A percentile compares a stretch with the other conserved stretches of the same genome.
These are phyloP conservation scores for Hexactinellida sp. DNA, from an alignment of 37 sponge, comb jelly and placozoan species.

Conservation along the genomic window DNA sequence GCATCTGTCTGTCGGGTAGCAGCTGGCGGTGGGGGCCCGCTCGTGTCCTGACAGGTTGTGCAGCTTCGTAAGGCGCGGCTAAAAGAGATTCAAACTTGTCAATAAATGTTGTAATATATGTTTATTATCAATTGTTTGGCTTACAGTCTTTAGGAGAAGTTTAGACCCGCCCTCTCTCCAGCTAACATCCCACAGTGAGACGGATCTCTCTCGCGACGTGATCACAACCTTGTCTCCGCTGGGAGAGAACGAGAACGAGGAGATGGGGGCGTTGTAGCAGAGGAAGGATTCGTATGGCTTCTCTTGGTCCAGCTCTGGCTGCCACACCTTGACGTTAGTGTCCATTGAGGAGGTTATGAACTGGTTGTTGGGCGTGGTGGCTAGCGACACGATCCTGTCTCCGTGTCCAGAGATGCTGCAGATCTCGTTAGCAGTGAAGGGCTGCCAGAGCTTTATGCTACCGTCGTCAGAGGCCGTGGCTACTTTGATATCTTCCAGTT, in stretches of 20 bases:
- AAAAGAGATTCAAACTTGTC: not conserved
- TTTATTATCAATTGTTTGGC: not conserved
- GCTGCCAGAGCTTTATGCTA: slow-evolving; percentile 62
- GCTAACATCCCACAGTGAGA: not conserved
- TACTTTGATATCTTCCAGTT: slow-evolving; percentile 36
- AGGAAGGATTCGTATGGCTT: not conserved
- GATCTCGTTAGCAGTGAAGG: slow-evolving; percentile 61
- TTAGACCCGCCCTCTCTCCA: not conserved
- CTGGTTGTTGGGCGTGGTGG: slow-evolving; percentile 30
- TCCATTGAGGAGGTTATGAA: slow-evolving; percentile 57
- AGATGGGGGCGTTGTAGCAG: slow-evolving; percentile 49
- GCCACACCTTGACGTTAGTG: slow-evolving; percentile 59
- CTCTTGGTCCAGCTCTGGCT: slow-evolving; percentile 24
- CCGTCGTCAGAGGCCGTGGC: slow-evolving; percentile 83
- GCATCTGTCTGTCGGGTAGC: not conserved
- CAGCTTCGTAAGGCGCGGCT: not conserved
- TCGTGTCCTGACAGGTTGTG: not conserved
- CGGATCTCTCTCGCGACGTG: not conserved
- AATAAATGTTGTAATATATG: not conserved
- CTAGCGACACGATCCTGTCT: slow-evolving; percentile 52
- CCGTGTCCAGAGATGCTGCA: slow-evolving; percentile 57
- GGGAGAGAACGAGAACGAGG: slow-evolving; percentile 19
- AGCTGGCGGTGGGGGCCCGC: not conserved
- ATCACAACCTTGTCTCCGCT: not conserved
- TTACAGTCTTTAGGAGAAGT: not conserved